Evolutionary conservation across 2,797 vertebrate species (phyloP), one percentile per base, ranked within the genome.

Genomic region (Hypotaenidia okinawae): DNA sequence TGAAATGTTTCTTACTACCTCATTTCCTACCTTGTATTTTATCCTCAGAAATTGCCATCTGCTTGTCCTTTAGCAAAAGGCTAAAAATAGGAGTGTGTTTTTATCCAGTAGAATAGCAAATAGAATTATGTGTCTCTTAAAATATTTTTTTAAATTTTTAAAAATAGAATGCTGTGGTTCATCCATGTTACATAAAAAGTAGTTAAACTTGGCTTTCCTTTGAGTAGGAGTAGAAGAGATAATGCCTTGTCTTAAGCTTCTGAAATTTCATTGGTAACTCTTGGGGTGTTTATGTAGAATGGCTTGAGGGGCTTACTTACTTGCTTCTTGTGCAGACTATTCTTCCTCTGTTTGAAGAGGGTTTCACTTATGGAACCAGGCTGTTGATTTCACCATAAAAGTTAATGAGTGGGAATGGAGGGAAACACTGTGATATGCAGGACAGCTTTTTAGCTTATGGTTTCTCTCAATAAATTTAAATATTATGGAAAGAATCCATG

Each of bases 401-500:
- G 33, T 57, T 90, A 61, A 54, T 77, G 74, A 74, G 45, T 89
- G 80, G 37, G 16, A 73, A 61, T 52, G 49, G 41, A 85, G 45
- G 24, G 62, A 62, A 93, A 15, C 19, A 28, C 41, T 45, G 10
- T 80, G 68, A 86, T 88, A 30, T 33, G 27, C 54, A 68, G 64
- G 28, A 57, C 49, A 90, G 61, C 54, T 87, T 89, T 91, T 95
- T 89, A 94, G 78, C 49, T 89, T 79, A 83, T 59, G 37, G 15
- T 67, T 95, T 89, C 66, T 88, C 77, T 88, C 77, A 79, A 0
- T 81, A 73, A 58, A 82, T 82, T 91, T 92, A 77, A 85, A 64
- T 93, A 76, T 88, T 92, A 52, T 87, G 91, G 81, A 93, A 93
- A 73, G 64, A 85, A 68, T 87, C 57, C 41, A 13, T 84, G 41